Percentiles rank a stretch among this genome's conserved stretches.
Evolutionary conservation across 1,140 invertebrate genomes (phyloP).

Genomic region (Aradophagus sp.): DNA sequence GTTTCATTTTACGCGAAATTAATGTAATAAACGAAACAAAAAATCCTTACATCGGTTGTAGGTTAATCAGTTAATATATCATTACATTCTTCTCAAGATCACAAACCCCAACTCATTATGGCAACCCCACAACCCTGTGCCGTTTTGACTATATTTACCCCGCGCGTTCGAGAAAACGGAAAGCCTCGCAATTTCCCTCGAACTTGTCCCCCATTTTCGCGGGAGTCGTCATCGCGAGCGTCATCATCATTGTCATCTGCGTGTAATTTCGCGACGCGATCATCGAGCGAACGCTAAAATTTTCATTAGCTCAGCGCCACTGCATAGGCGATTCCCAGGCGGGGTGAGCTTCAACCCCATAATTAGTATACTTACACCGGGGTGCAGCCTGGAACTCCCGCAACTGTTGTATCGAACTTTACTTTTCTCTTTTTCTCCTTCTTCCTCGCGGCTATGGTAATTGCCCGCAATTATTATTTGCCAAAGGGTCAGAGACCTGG

Average conservation of each 20-base stretch:
- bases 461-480: constrained; percentile 66
- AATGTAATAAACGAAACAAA: too few relatives aligned
- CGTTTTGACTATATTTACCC: too few relatives aligned
- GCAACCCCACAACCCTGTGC: too few relatives aligned
- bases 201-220: too few relatives aligned
- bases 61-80: too few relatives aligned
- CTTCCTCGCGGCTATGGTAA: constrained; percentile 63
- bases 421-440: constrained; percentile 61
- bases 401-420: constrained; percentile 63
- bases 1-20: too few relatives aligned
- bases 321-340: constrained; percentile 54
- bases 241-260: constrained; percentile 25
- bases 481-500: constrained; percentile 65
- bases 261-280: constrained; percentile 24
- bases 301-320: constrained; percentile 57
- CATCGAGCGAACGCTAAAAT: constrained; percentile 59
- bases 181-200: too few relatives aligned
- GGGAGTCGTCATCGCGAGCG: too few relatives aligned
- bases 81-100: too few relatives aligned
- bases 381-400: constrained; percentile 61
- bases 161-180: too few relatives aligned
- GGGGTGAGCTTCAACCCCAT: constrained; percentile 59
- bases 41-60: too few relatives aligned
- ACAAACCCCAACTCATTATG: too few relatives aligned
- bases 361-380: constrained; percentile 67